These are phyloP conservation scores for Apamea epomidion DNA, from an alignment of 2,888 invertebrate genomes.

Conservation along the genomic window DNA sequence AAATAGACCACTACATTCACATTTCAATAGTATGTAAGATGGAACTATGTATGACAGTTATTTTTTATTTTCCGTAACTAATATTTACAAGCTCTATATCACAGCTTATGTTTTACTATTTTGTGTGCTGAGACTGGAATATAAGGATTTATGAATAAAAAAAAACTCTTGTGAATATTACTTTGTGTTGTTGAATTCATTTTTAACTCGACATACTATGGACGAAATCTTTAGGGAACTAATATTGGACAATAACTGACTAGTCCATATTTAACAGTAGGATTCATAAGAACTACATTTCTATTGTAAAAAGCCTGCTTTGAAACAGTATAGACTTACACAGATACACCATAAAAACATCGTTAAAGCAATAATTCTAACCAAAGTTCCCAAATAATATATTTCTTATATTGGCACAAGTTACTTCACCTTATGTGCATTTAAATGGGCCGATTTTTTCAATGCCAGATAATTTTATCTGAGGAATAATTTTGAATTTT, in stretches of 20 bases:
- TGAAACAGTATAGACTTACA: slow-evolving; percentile 45
- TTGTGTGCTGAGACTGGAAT: slow-evolving; percentile 75
- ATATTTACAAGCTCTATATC: slow-evolving; percentile 89
- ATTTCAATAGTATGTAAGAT: slow-evolving; percentile 57
- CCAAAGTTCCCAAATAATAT: slow-evolving; percentile 55
- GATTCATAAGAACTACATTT: slow-evolving; percentile 30
- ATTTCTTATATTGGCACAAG: slow-evolving; percentile 54
- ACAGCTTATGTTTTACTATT: slow-evolving; percentile 85
- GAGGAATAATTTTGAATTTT: too few relatives aligned
- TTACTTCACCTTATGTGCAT: slow-evolving; percentile 33
- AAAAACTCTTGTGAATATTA: slow-evolving; percentile 48
- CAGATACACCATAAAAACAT: slow-evolving; percentile 54
- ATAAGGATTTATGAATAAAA: slow-evolving; percentile 48
- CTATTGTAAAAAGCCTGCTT: slow-evolving; percentile 52
- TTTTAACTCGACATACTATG: slow-evolving; percentile 33
- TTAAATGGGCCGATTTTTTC: not conserved
- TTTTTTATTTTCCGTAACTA: slow-evolving; percentile 71
- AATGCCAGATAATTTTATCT: too few relatives aligned
- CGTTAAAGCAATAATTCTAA: slow-evolving; percentile 56
- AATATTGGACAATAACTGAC: slow-evolving; percentile 61
- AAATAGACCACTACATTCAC: slow-evolving; percentile 57
- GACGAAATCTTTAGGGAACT: slow-evolving; percentile 45
- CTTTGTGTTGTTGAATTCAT: slow-evolving; percentile 28
- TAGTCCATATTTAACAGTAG: slow-evolving; percentile 60
- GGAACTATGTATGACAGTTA: slow-evolving; percentile 60